Base-by-base conservation (phyloP, 2,113 vertebrate genomes). In the Carassius carassius region DNA sequence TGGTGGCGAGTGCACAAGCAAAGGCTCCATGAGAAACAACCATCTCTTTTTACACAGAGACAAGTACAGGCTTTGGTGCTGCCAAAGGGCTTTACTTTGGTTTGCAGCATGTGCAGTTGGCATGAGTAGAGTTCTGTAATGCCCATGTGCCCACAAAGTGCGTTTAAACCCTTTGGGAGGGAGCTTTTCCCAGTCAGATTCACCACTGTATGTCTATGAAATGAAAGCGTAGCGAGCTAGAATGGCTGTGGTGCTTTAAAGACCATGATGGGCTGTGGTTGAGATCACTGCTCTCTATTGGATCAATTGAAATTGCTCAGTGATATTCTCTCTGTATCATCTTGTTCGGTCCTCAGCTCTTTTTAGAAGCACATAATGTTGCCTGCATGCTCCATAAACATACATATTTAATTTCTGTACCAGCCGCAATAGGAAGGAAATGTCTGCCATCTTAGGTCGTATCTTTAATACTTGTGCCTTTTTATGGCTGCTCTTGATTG, bases 61-160 rank as follows among this genome's bases (percentile, higher is more conserved):
- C 29, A 69, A 51, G 41, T 67, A 54, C 4, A 69, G 41, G 37
- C 44, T 69, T 69, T 81, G 60, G 19, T 72, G 21, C 81, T 72
- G 63, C 56, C 49, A 41, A 25, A 49, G 21, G 63, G 37, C 47
- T 81, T 81, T 80, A 41, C 35, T 60, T 17, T 58, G 12, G 80
- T 54, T 32, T 82, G 12, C 63, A 72, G 21, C 81, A 82, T 82
- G 41, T 54, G 80, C 65, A 58, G 49, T 41, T 56, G 80, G 47
- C 63, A 72, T 82, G 29, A 82, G 72, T 72, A 37, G 67, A 37
- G 49, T 82, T 72, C 65, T 72, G 13, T 82, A 13, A 49, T 72
- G 21, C 81, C 32, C 29, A 14, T 67, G 47, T 82, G 3, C 49
- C 65, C 80, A 54, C 80, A 82, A 82, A 54, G 23, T 19, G 62